Conservation (phyloP, 2,113 vertebrate species). For the Smithornis capensis region DNA sequence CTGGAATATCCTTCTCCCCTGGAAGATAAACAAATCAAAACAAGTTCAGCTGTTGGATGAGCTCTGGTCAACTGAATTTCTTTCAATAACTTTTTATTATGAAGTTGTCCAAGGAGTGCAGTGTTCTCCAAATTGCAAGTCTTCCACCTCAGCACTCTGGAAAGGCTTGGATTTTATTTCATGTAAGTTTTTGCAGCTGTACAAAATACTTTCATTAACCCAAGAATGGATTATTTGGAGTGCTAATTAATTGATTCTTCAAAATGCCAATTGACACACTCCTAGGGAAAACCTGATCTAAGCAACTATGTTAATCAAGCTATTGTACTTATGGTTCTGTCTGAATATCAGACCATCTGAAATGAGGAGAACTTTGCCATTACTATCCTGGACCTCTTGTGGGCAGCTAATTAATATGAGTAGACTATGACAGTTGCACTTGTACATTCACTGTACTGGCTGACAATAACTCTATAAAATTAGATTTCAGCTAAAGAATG, state of each 20-base stretch:
- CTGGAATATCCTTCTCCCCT: neutral
- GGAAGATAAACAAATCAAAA: constrained; percentile 8
- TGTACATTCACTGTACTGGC: constrained; percentile 71
- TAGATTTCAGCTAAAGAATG: constrained; percentile 84
- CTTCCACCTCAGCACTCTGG: constrained; percentile 52
- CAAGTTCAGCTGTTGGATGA: neutral
- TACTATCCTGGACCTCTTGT: constrained; percentile 76
- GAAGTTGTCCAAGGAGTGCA: neutral
- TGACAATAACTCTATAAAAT: constrained; percentile 85
- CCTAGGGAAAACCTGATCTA: constrained; percentile 81
- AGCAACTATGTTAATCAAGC: constrained; percentile 82
- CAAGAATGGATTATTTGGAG: constrained; percentile 83
- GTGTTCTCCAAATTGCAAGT: constrained; percentile 11
- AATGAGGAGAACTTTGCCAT: constrained; percentile 80
- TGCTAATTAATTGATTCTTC: constrained; percentile 87
- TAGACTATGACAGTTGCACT: constrained; percentile 81
- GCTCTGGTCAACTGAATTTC: neutral
- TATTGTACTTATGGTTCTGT: constrained; percentile 74
- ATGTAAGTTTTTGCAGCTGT: constrained; percentile 75
- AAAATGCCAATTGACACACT: constrained; percentile 80
- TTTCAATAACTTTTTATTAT: constrained; percentile 10
- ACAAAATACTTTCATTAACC: constrained; percentile 83
- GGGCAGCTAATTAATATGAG: constrained; percentile 85
- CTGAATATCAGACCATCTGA: constrained; percentile 80
- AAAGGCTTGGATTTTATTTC: constrained; percentile 69